These are phyloP conservation scores for Apeira syringaria DNA, from an alignment of 2,888 invertebrate genomes.

Conservation along the genomic window DNA sequence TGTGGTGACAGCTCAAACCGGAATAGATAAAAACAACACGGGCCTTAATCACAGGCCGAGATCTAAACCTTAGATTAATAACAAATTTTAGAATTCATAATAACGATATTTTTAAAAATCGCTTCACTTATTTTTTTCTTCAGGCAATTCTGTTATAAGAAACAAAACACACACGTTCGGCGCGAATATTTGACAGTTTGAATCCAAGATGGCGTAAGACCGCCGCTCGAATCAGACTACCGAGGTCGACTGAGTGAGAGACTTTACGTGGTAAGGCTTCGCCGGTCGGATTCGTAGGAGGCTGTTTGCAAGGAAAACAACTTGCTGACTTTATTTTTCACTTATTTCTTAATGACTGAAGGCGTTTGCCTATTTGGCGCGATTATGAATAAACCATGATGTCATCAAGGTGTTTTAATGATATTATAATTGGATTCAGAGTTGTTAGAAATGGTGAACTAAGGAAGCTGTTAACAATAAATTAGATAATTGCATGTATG, in stretches of 20 bases:
- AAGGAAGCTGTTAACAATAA: no score
- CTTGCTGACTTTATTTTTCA: conserved; percentile 47
- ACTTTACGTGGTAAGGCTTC: conserved; percentile 65
- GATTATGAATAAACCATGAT: conserved; percentile 19
- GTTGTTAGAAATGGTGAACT: not conserved
- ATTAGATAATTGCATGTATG: no score
- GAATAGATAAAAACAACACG: conserved; percentile 45
- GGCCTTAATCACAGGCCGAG: conserved; percentile 51
- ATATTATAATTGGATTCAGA: not conserved
- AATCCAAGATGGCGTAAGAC: conserved; percentile 54
- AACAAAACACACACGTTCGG: conserved; percentile 48
- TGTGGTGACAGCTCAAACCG: conserved; percentile 48
- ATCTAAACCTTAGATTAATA: conserved; percentile 30
- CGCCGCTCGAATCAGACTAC: conserved; percentile 55
- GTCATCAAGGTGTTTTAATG: conserved; percentile 14
- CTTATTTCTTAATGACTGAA: conserved; percentile 44
- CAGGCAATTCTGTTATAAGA: conserved; percentile 35
- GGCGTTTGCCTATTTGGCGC: conserved; percentile 40
- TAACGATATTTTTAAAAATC: conserved; percentile 5
- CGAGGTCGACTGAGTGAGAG: conserved; percentile 79
- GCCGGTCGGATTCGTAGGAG: conserved; percentile 50
- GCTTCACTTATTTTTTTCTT: conserved; percentile 19
- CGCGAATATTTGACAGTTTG: conserved; percentile 60
- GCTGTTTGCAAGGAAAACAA: conserved; percentile 72
- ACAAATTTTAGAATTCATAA: conserved; percentile 4